Percentiles rank a stretch among this genome's conserved stretches.
phyloP scores from a whole-genome alignment of 2,113 vertebrate species.

The Pluvianellus socialis region DNA sequence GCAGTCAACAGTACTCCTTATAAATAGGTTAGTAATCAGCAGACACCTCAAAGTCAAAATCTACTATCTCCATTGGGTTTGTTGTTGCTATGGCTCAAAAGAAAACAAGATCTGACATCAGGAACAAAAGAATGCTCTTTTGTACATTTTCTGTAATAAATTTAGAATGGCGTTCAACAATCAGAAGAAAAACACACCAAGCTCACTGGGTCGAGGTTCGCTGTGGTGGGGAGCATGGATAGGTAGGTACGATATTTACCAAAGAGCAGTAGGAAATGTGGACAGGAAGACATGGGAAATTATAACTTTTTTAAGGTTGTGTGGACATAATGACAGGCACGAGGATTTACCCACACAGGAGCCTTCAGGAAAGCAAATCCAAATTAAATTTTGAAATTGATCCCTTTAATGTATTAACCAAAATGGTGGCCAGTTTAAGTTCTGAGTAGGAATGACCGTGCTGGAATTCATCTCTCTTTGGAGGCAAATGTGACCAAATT shows the following conservation, averaged over 20 bases:
- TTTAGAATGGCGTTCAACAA: not conserved
- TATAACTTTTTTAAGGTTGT: not conserved
- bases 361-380: not conserved
- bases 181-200: not conserved
- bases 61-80: not conserved
- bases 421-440: not conserved
- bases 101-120: not conserved
- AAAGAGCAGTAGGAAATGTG: not conserved
- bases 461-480: not conserved
- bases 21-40: not conserved
- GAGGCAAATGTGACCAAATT: not conserved
- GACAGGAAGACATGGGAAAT: not conserved
- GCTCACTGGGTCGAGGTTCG: not conserved
- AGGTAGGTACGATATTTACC: not conserved
- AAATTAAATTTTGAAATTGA: not conserved
- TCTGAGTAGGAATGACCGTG: not conserved
- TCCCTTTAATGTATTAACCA: not conserved
- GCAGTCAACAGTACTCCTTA: not conserved
- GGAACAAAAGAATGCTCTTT: not conserved
- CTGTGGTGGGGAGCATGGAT: not conserved
- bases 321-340: not conserved
- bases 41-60: conserved; percentile 1
- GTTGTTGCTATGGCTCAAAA: not conserved
- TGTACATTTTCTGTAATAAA: not conserved
- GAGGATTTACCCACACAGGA: not conserved